These are phyloP conservation scores for Eutolmus rufibarbis DNA, from an alignment of 2,888 invertebrate species.

Conservation along the genomic window DNA sequence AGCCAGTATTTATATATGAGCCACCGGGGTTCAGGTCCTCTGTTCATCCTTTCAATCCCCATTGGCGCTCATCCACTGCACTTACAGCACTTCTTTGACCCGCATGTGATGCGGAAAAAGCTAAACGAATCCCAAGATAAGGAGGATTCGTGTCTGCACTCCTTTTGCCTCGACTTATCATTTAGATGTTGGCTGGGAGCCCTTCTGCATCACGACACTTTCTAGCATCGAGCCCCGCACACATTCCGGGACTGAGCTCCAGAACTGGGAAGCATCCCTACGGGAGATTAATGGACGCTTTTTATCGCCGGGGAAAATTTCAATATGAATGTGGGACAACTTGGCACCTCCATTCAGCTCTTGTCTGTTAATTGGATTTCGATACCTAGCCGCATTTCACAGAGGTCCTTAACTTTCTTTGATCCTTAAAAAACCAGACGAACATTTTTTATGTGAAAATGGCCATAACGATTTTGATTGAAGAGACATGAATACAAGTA, in stretches of 20 bases:
- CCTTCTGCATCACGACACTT: not conserved
- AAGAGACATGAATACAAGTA: too few relatives aligned
- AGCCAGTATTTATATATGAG: slow-evolving; percentile 6
- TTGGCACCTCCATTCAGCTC: not conserved
- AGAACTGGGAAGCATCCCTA: not conserved
- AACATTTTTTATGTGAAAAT: not conserved
- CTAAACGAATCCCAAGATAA: slow-evolving; percentile 4
- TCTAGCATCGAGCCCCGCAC: not conserved
- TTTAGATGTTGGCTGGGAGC: not conserved
- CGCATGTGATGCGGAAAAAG: slow-evolving; percentile 1
- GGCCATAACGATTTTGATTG: not conserved
- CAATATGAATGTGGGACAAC: not conserved
- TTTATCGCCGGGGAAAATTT: not conserved
- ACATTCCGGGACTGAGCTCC: not conserved
- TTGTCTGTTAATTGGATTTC: not conserved
- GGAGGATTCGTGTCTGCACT: not conserved
- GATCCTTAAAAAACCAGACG: not conserved
- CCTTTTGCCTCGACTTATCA: not conserved
- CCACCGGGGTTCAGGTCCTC: not conserved
- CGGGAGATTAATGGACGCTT: not conserved
- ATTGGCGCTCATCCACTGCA: slow-evolving; percentile 15
- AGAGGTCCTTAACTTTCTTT: not conserved
- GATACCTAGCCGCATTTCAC: not conserved
- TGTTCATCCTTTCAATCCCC: not conserved
- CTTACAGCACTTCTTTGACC: slow-evolving; percentile 16